A percentile compares a stretch with the other conserved stretches of the same genome.
Evolutionary conservation across 1,140 invertebrate genomes (phyloP).

Genomic region (Anastrepha ludens): DNA sequence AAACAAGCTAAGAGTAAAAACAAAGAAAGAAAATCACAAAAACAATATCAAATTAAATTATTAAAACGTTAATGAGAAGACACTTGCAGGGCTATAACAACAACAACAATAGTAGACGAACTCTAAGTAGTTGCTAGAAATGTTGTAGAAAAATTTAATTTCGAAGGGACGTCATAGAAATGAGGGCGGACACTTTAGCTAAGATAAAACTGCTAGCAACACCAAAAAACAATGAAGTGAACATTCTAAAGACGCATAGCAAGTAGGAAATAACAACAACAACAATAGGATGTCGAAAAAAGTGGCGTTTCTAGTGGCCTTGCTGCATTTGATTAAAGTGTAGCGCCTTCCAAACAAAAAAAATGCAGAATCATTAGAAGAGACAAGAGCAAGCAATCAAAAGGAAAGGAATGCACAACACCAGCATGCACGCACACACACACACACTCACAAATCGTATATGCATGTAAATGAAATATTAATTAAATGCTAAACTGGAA

Average conservation of each 20-base stretch:
- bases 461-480: constrained; percentile 17
- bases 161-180: neutral
- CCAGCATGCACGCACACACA: neutral
- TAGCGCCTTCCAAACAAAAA: constrained; percentile 24
- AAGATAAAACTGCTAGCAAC: neutral
- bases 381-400: constrained; percentile 4
- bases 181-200: neutral
- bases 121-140: neutral
- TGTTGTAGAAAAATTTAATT: neutral
- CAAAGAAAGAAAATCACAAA: neutral
- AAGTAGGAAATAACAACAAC: neutral
- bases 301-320: constrained; percentile 25
- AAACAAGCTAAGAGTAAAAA: neutral
- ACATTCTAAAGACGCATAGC: neutral
- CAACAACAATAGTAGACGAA: neutral
- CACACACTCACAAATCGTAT: neutral
- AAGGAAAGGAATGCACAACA: neutral
- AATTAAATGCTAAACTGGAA: constrained; percentile 15
- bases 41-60: constrained; percentile 42
- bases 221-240: neutral
- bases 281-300: neutral
- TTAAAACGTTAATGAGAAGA: constrained; percentile 40
- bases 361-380: constrained; percentile 39
- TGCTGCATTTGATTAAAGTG: constrained; percentile 37
- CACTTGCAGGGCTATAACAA: neutral